Evolutionary conservation across 2,888 invertebrate species (phyloP).

Genomic region (Antheraea assamensis): DNA sequence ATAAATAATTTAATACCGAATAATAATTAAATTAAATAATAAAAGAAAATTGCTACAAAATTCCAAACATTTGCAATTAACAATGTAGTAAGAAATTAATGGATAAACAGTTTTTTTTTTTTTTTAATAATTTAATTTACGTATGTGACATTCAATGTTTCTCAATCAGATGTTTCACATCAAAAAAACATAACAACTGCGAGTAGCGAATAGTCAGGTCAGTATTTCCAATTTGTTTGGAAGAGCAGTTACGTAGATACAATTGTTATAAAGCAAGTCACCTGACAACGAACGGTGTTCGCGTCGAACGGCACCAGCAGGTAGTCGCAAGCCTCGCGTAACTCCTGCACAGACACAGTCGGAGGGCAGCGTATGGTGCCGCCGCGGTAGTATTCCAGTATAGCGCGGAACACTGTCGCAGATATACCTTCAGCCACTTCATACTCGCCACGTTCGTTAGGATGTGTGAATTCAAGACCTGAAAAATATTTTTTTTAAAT

Average conservation of each 20-base stretch:
- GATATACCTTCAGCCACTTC: conserved; percentile 99
- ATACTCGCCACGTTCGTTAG: conserved; percentile 98
- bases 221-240: not conserved
- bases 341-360: conserved; percentile 96
- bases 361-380: conserved; percentile 97
- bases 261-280: conserved; percentile 26
- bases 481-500: conserved; percentile 47
- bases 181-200: no score
- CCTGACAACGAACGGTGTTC: conserved; percentile 93
- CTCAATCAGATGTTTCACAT: no score
- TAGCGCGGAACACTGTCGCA: conserved; percentile 96
- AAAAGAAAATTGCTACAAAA: no score
- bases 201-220: no score
- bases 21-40: no score
- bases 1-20: no score
- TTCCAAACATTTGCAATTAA: no score
- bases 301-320: conserved; percentile 98
- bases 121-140: no score
- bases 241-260: not conserved
- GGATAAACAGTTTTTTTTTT: no score
- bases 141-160: no score
- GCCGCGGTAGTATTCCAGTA: conserved; percentile 96
- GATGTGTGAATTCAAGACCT: conserved; percentile 93
- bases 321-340: conserved; percentile 99
- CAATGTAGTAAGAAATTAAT: no score